These are phyloP conservation scores for Sciaenops ocellatus DNA, from an alignment of 2,797 vertebrate genomes.

Conservation along the genomic window DNA sequence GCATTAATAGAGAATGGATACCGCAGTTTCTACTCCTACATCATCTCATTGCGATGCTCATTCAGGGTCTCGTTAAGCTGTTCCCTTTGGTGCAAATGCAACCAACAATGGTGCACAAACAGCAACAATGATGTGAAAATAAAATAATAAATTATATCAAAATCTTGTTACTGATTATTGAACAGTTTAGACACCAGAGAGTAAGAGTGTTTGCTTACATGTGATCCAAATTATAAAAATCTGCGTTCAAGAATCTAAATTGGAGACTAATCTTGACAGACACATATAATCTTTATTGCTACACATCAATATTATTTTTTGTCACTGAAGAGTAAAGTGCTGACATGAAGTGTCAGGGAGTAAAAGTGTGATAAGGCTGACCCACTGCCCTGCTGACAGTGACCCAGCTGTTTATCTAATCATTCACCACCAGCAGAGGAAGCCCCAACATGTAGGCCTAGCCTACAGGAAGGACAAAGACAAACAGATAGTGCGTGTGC, in stretches of 20 bases:
- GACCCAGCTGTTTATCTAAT: slow-evolving; percentile 62
- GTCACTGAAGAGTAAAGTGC: neutral
- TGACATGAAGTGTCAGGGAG: slow-evolving; percentile 33
- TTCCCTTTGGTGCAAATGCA: slow-evolving; percentile 5
- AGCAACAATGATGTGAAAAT: neutral
- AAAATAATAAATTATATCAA: neutral
- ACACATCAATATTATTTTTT: neutral
- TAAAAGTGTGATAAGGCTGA: slow-evolving; percentile 12
- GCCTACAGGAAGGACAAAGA: slow-evolving; percentile 62
- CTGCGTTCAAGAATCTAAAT: neutral
- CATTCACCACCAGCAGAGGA: slow-evolving; percentile 63
- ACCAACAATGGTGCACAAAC: neutral
- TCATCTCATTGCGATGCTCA: slow-evolving; percentile 1
- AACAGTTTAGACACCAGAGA: neutral
- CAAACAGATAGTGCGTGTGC: slow-evolving; percentile 20
- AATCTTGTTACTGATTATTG: neutral
- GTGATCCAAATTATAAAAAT: neutral
- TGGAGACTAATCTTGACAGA: neutral
- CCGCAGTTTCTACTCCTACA: neutral
- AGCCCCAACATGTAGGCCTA: slow-evolving; percentile 34
- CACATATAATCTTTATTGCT: neutral
- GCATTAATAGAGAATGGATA: neutral
- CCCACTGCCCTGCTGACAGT: slow-evolving; percentile 26
- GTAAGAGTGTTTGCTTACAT: neutral
- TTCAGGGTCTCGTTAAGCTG: neutral